Conservation (phyloP, 2,797 vertebrate species). For the Cercopithecus hamlyni region DNA sequence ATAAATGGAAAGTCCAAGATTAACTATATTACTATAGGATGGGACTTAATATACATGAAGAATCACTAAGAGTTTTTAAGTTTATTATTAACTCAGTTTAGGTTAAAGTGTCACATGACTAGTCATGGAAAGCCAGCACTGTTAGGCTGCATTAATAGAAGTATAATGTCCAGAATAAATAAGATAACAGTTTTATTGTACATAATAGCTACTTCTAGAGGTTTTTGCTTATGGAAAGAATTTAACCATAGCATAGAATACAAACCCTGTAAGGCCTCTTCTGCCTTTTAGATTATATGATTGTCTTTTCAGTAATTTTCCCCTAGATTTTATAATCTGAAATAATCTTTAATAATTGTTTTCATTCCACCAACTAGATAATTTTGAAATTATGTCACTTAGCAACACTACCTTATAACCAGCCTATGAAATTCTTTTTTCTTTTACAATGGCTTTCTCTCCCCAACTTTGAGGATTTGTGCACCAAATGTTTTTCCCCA, state of each 20-base stretch:
- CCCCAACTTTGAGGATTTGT: neutral
- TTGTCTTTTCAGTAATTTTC: neutral
- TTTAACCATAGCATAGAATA: neutral
- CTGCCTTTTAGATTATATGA: neutral
- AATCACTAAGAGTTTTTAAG: neutral
- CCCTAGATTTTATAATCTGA: neutral
- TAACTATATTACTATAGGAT: neutral
- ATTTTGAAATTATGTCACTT: neutral
- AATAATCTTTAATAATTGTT: neutral
- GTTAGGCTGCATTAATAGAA: neutral
- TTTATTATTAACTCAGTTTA: neutral
- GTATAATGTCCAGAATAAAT: neutral
- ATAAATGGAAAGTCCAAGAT: neutral
- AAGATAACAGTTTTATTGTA: neutral
- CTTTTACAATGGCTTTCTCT: neutral
- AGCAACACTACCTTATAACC: neutral
- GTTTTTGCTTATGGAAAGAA: neutral
- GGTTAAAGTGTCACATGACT: neutral
- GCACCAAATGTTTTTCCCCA: neutral
- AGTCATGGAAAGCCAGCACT: neutral
- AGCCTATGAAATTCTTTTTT: neutral
- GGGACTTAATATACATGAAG: neutral
- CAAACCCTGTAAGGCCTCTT: neutral
- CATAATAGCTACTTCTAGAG: neutral
- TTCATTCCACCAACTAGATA: neutral